Evolutionary conservation across 2,888 invertebrate genomes (phyloP), one percentile per base, ranked within the genome.

Genomic region (Drosophila pseudotalamancana): DNA sequence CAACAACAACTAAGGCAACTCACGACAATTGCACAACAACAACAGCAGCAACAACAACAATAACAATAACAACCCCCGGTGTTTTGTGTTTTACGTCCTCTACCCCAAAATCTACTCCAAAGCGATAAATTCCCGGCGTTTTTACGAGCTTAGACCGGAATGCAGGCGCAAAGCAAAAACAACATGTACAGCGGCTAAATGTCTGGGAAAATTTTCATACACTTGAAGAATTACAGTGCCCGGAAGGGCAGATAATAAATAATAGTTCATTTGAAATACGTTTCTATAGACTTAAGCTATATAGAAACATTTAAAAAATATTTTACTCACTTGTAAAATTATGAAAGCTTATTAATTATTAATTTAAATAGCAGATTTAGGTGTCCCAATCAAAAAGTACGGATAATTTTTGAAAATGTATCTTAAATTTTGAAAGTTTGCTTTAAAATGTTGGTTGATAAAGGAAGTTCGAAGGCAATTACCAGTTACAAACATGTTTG

Each of bases 71-170:
- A 49, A 49, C 70, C 71, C 76, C 40, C 46, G 6, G 29, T 45
- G 39, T 29, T 46, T 31, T 49, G 42, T 62, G 54, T 31, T 42
- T 25, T 21, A 25, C 54, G 42, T 61, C 45, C 59, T 54, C 60
- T 42, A 29, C 51, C 54, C 64, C 59, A 55, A 68, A 87, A 79
- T 69, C 77, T 79, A 85, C 82, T 82, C 77, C 56, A 75, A 75
- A 69, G 86, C 84, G 69, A 84, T 87, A 85, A 84, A 87, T 84
- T 87, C 83, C 76, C 72, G 71, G 67, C 68, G 71, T 85, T 87
- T 84, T 79, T 85, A 77, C 81, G 87, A 80, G 73, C 73, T 61
- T 45, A 56, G 69, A 63, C 46, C 60, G 60, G 66, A 75, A 72
- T 85, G 75, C 79, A 70, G 53, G 76, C 67, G 59, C 42, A 55